Percentiles rank a stretch among this genome's conserved stretches.
These are phyloP conservation scores for Leptatherina wallacei DNA, from an alignment of 2,797 vertebrate genomes.

Conservation along the genomic window DNA sequence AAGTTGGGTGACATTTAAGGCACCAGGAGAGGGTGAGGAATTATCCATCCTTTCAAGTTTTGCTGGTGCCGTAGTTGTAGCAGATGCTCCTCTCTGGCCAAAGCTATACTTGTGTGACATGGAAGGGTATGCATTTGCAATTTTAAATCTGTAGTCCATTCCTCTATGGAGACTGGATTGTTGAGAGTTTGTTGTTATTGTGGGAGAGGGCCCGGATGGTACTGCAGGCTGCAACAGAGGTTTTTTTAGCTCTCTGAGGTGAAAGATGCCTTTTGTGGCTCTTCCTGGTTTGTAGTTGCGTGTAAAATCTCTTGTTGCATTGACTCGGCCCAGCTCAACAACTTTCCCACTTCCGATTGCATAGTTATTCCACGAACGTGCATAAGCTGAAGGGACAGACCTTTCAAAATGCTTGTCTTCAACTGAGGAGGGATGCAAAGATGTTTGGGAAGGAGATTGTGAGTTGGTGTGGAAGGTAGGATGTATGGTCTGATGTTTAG, in stretches of 20 bases:
- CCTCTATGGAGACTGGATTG: conserved; percentile 14
- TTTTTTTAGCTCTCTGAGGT: conserved; percentile 30
- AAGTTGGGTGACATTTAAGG: background rate
- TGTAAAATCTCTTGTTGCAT: background rate
- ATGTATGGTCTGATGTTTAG: background rate
- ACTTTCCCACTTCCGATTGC: conserved; percentile 2
- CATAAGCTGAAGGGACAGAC: background rate
- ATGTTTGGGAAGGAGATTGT: background rate
- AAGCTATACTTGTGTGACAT: conserved; percentile 61
- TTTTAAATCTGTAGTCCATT: conserved; percentile 9
- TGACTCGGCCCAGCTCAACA: background rate
- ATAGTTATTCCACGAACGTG: background rate
- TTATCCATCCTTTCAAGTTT: background rate
- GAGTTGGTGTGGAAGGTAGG: background rate
- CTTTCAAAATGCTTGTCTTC: background rate
- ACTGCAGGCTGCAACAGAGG: background rate
- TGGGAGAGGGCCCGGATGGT: background rate
- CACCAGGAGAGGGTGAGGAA: conserved; percentile 6
- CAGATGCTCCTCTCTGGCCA: conserved; percentile 18
- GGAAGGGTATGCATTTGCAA: background rate
- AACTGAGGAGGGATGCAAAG: background rate
- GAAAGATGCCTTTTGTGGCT: conserved; percentile 1
- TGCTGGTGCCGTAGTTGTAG: background rate
- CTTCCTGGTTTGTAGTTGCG: conserved; percentile 14
- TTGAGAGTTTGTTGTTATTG: background rate